Conservation (phyloP, 2,113 vertebrate genomes). For the Gobiocypris rarus region DNA sequence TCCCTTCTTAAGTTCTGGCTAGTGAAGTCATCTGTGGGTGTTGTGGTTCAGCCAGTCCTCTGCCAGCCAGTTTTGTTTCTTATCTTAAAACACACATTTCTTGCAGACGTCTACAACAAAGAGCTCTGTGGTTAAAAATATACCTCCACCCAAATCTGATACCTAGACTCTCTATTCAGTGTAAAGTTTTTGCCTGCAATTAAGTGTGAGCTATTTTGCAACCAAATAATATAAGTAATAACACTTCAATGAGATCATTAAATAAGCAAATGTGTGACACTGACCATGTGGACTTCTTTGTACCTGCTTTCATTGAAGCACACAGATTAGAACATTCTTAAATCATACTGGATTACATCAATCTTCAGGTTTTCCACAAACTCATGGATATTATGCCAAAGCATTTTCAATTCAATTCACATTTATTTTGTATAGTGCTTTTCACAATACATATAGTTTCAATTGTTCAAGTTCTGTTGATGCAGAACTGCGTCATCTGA, state of each 20-base stretch:
- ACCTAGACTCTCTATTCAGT: constrained; percentile 29
- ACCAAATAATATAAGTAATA: constrained; percentile 26
- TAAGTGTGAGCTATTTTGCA: constrained; percentile 53
- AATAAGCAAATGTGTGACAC: neutral
- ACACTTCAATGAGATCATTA: constrained; percentile 47
- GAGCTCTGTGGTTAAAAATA: constrained; percentile 43
- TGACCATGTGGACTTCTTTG: neutral
- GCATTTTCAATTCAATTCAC: too few relatives aligned
- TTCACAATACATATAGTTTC: too few relatives aligned
- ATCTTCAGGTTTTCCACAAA: neutral
- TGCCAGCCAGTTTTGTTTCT: constrained; percentile 20
- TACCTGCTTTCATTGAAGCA: neutral
- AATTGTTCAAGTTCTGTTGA: too few relatives aligned
- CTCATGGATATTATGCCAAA: neutral
- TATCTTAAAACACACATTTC: constrained; percentile 69
- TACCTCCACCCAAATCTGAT: constrained; percentile 43
- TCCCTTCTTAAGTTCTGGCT: neutral
- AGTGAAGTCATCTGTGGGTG: neutral
- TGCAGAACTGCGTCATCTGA: too few relatives aligned
- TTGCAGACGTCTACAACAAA: constrained; percentile 53
- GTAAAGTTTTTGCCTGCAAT: constrained; percentile 31
- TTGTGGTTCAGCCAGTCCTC: constrained; percentile 3
- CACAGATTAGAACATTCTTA: neutral
- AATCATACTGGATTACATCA: neutral
- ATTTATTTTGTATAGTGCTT: too few relatives aligned